These are phyloP conservation scores for Ictidomys tridecemlineatus DNA, from an alignment of 2,113 vertebrate genomes.

Conservation along the genomic window DNA sequence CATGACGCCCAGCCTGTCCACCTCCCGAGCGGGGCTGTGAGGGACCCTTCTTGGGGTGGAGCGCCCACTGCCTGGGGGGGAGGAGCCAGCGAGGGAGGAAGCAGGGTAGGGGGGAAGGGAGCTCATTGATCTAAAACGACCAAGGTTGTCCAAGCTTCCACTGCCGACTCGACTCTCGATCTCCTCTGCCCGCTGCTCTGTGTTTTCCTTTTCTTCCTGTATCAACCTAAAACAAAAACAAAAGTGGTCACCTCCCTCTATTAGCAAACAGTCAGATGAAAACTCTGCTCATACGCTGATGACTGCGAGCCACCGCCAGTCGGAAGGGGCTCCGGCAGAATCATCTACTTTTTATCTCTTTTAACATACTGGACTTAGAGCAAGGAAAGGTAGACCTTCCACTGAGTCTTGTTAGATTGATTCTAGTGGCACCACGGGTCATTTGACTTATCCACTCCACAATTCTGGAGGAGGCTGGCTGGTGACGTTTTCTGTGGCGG, in stretches of 20 bases:
- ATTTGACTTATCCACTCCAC: not conserved
- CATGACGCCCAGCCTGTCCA: slow-evolving; percentile 97
- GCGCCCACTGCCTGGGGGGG: slow-evolving; percentile 94
- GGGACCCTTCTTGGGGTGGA: slow-evolving; percentile 94
- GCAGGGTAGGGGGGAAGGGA: slow-evolving; percentile 89
- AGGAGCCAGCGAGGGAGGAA: slow-evolving; percentile 91
- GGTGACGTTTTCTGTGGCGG: not conserved
- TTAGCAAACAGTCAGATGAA: not conserved
- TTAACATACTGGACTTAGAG: not conserved
- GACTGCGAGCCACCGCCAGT: accelerated
- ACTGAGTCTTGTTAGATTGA: not conserved
- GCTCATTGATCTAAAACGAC: slow-evolving; percentile 93
- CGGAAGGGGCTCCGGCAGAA: accelerated
- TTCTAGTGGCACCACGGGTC: accelerated
- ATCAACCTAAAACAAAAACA: slow-evolving; percentile 91
- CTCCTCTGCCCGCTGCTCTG: slow-evolving; percentile 95
- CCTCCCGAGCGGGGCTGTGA: slow-evolving; percentile 94
- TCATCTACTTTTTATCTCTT: accelerated
- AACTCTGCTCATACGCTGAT: not conserved
- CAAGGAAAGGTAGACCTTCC: not conserved
- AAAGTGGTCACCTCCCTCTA: not conserved
- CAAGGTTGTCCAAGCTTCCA: slow-evolving; percentile 90
- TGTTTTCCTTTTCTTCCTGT: slow-evolving; percentile 98
- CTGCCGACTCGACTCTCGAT: slow-evolving; percentile 96
- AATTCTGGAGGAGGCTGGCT: accelerated